Conservation (phyloP, 2,113 vertebrate genomes). For the Mastomys natalensis region DNA sequence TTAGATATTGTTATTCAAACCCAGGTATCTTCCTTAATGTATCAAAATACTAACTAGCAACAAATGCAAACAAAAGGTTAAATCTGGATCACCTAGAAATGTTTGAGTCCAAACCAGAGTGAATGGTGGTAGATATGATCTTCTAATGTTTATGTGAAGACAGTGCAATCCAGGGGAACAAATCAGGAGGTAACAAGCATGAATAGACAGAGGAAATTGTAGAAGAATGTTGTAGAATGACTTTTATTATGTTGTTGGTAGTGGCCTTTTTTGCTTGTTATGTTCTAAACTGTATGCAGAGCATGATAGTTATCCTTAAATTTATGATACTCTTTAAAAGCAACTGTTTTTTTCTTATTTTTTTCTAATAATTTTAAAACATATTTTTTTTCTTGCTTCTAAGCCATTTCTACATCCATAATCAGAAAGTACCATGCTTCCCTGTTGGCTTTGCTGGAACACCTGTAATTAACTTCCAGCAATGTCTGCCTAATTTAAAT, state of each 20-base stretch:
- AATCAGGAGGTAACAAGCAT: background rate
- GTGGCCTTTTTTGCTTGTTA: background rate
- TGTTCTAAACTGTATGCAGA: background rate
- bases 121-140: background rate
- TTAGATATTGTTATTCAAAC: background rate
- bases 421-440: slow-evolving; percentile 2
- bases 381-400: slow-evolving; percentile 8
- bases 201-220: background rate
- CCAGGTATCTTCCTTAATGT: background rate
- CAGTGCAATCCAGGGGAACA: background rate
- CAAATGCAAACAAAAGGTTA: background rate
- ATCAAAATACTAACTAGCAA: background rate
- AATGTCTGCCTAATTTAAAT: slow-evolving; percentile 61
- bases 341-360: slow-evolving; percentile 36
- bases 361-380: slow-evolving; percentile 18
- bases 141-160: background rate
- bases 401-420: background rate
- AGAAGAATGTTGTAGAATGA: background rate
- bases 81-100: slow-evolving; percentile 20
- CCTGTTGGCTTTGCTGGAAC: slow-evolving; percentile 46
- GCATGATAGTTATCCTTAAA: slow-evolving; percentile 11
- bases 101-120: slow-evolving; percentile 27
- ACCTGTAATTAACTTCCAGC: slow-evolving; percentile 51
- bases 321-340: slow-evolving; percentile 42
- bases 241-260: background rate